phyloP scores from a whole-genome alignment of 2,113 vertebrate genomes.

The Callithrix jacchus region DNA sequence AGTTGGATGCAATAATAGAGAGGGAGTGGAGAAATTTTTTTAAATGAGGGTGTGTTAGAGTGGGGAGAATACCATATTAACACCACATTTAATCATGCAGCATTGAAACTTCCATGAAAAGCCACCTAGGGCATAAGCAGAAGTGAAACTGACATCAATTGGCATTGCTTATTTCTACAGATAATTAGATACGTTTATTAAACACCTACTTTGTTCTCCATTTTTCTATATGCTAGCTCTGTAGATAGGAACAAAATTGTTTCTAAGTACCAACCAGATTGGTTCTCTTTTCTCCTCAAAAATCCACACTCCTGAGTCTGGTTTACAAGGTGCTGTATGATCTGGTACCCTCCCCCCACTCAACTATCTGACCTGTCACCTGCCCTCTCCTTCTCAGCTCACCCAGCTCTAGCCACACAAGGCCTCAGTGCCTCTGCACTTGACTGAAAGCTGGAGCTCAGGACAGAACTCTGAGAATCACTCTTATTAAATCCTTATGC shows the following conservation, averaged over 20 bases:
- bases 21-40: background rate
- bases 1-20: background rate
- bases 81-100: background rate
- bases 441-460: background rate
- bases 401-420: background rate
- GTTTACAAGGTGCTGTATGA: background rate
- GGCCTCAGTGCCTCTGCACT: background rate
- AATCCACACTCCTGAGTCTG: background rate
- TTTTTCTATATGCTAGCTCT: background rate
- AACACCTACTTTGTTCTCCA: background rate
- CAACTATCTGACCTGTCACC: background rate
- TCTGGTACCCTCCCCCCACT: background rate
- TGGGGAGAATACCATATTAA: background rate
- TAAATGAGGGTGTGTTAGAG: background rate
- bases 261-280: background rate
- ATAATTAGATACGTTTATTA: background rate
- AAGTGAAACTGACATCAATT: background rate
- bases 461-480: background rate
- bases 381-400: background rate
- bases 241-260: background rate
- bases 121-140: background rate
- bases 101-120: background rate
- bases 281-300: slow-evolving; percentile 9
- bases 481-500: background rate
- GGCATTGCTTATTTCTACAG: background rate